phyloP scores from a whole-genome alignment of 2,888 invertebrate species.

The Crossocerus cetratus region DNA sequence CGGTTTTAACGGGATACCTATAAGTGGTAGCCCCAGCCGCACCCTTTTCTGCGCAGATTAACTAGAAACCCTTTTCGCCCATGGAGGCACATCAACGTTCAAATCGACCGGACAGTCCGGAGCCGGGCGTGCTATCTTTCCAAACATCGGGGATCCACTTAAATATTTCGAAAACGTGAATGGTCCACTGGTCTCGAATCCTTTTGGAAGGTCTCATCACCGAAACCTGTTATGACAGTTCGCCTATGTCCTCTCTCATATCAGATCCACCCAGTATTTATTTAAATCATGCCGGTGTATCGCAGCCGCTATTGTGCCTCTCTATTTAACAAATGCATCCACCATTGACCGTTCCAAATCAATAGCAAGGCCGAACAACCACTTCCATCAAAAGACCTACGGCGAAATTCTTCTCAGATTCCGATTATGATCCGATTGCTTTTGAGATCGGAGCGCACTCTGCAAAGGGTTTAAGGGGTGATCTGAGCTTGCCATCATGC shows the following conservation, averaged over 20 bases:
- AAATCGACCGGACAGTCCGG: constrained; percentile 34
- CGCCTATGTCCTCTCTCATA: constrained; percentile 52
- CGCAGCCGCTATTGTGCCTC: constrained; percentile 42
- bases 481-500: background rate
- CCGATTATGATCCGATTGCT: too few relatives aligned
- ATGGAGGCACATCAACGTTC: constrained; percentile 37
- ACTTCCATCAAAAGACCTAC: too few relatives aligned
- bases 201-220: constrained; percentile 40
- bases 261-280: constrained; percentile 62
- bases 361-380: too few relatives aligned
- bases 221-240: constrained; percentile 62
- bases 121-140: constrained; percentile 60
- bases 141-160: constrained; percentile 71
- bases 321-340: constrained; percentile 24
- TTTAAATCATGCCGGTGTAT: constrained; percentile 55
- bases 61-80: constrained; percentile 60
- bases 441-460: too few relatives aligned
- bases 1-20: constrained; percentile 8
- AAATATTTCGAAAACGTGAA: constrained; percentile 69
- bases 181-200: constrained; percentile 44
- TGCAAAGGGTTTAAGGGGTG: too few relatives aligned
- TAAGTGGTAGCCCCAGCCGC: constrained; percentile 42
- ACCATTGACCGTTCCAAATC: constrained; percentile 9
- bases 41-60: constrained; percentile 56
- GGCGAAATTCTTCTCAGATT: too few relatives aligned